Conservation (phyloP, 1,140 invertebrate species). For the Aricia agestis region DNA sequence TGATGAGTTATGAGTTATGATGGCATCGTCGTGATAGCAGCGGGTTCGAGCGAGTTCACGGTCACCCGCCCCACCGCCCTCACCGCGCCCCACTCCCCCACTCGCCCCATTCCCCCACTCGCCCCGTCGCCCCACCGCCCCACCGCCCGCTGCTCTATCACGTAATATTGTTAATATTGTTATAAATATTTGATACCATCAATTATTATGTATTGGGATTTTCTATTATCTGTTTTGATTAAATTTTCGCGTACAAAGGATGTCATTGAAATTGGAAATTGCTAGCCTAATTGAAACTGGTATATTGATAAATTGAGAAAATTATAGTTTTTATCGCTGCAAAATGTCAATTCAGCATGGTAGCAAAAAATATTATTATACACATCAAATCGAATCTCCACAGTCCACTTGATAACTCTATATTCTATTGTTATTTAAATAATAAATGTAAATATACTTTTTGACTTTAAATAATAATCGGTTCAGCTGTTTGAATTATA, state of each 20-base stretch:
- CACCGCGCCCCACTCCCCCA: conserved; percentile 23
- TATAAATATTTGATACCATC: background rate
- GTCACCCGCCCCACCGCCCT: conserved; percentile 40
- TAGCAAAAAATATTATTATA: too few species aligned
- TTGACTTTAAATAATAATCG: too few species aligned
- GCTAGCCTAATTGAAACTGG: background rate
- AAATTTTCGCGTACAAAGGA: background rate
- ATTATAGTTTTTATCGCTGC: too few species aligned
- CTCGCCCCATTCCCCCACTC: conserved; percentile 18
- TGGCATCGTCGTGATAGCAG: conserved; percentile 21
- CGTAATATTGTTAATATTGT: conserved; percentile 3
- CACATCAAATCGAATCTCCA: too few species aligned
- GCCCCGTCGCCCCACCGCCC: conserved; percentile 14
- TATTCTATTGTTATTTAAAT: too few species aligned
- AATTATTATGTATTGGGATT: background rate
- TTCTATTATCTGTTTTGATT: background rate
- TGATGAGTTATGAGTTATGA: conserved; percentile 2
- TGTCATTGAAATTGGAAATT: background rate
- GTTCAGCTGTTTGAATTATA: background rate
- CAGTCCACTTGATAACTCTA: too few species aligned
- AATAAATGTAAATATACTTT: too few species aligned
- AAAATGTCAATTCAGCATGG: too few species aligned
- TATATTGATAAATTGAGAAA: too few species aligned
- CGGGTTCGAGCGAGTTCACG: conserved; percentile 65
- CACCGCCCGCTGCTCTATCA: conserved; percentile 8